Evolutionary conservation across 2,113 vertebrate genomes (phyloP), one percentile per base, ranked within the genome.

Genomic region (Myrmecophaga tridactyla): DNA sequence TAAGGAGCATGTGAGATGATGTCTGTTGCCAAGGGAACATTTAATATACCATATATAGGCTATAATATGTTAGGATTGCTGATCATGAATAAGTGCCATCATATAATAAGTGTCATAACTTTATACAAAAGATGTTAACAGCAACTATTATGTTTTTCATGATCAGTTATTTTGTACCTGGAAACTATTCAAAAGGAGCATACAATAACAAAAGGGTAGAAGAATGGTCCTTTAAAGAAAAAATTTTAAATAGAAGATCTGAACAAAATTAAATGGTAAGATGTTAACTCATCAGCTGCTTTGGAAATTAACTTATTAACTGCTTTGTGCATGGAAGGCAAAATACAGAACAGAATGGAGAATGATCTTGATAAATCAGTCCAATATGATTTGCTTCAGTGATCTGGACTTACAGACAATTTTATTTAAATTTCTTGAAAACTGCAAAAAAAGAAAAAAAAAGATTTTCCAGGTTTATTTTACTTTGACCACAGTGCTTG

Each of bases 161-260:
- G 15, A 73, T 94, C 36, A 58, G 43, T 97, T 96, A 93, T 92
- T 95, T 96, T 93, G 91, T 94, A 92, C 56, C 58, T 86, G 95
- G 86, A 93, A 95, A 87, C 86, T 72, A 89, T 94, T 95, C 95
- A 94, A 89, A 93, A 94, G 27, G 63, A 96, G 17, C 20, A 77
- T 76, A 93, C 39, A 80, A 78, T 91, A 96, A 94, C 89, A 92
- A 63, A 94, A 90, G 63, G 12, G 63, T 77, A 96, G 77, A 94
- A 96, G 87, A 97, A 96, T 84, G 46, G 63, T 20, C 70, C 56
- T 95, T 96, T 97, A 90, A 93, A 87, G 77, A 76, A 94, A 92
- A 73, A 96, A 82, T 95, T 97, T 97, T 85, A 93, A 94, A 94
- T 82, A 92, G 95, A 94, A 62, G 58, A 76, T 86, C 89, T 92